Percentiles rank a stretch among this genome's conserved stretches.
These are phyloP conservation scores for Aphelocoma coerulescens DNA, from an alignment of 2,113 vertebrate species.

Conservation along the genomic window DNA sequence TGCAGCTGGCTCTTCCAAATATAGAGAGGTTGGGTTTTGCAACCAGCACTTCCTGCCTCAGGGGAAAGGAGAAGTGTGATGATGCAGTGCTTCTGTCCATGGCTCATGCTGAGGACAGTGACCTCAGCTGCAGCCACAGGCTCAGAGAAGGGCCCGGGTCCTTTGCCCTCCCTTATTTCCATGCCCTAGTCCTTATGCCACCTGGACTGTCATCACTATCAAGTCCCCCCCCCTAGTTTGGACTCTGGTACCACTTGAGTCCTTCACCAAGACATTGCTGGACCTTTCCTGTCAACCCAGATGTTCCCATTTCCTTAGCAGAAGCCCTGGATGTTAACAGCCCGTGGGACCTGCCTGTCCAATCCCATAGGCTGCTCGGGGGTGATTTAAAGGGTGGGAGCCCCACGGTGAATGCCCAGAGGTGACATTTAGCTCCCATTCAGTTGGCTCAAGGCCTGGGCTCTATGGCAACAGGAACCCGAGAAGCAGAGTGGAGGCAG, in stretches of 20 bases:
- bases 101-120: background rate
- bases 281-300: background rate
- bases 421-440: background rate
- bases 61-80: background rate
- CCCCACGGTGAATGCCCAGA: background rate
- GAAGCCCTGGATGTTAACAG: background rate
- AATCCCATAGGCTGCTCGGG: background rate
- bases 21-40: background rate
- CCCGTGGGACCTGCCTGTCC: background rate
- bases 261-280: background rate
- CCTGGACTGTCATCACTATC: background rate
- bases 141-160: background rate
- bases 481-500: background rate
- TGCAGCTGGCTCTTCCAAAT: background rate
- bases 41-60: background rate
- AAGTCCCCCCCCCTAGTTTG: background rate
- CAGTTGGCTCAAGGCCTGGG: background rate
- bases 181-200: background rate
- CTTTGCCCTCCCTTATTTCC: background rate
- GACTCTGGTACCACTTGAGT: background rate
- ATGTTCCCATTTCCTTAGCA: background rate
- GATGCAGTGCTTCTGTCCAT: background rate
- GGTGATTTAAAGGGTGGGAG: background rate
- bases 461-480: conserved; percentile 26
- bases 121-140: background rate